Base-by-base conservation (phyloP, 1,140 invertebrate genomes). In the Cepaea nemoralis region DNA sequence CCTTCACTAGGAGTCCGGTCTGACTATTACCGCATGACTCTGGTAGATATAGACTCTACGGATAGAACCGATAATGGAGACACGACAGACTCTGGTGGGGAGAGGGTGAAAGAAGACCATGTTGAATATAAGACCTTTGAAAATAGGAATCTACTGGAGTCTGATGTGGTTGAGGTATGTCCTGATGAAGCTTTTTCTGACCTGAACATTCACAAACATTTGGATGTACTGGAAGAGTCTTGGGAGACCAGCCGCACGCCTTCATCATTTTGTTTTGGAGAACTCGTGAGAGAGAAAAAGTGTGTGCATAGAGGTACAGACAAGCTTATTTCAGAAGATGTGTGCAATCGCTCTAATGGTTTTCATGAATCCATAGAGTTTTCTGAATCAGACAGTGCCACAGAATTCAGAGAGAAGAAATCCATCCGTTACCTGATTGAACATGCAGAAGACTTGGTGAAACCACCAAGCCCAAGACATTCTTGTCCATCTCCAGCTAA, bases 371-470 rank as follows among this genome's bases (percentile, higher is more conserved):
- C 48, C 0, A 24, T 67, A 6, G 80, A 82, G 16, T 31, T 69
- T 66, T 83, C 84, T 24, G 80, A 85, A 40, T 83, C 84, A 0
- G 82, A 85, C 77, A 81, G 76, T 55, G 75, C 81, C 10, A 37
- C 76, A 0, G 85, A 86, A 39, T 63, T 76, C 48, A 75, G 70
- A 75, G 84, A 85, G 67, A 86, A 87, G 74, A 87, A 80, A 73
- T 80, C 78, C 40, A 73, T 87, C 27, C 63, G 77, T 19, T 85
- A 84, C 70, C 84, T 87, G 16, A 87, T 87, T 67, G 85, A 87
- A 37, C 84, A 86, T 75, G 86, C 85, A 39, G 86, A 87, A 50
- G 84, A 86, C 16, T 80, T 87, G 82, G 84, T 87, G 2, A 82
- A 80, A 59, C 74, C 73, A 22, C 39, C 73, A 16, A 71, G 77